Evolutionary conservation across 2,888 invertebrate genomes (phyloP).

Genomic region (Autographa pulchrina): DNA sequence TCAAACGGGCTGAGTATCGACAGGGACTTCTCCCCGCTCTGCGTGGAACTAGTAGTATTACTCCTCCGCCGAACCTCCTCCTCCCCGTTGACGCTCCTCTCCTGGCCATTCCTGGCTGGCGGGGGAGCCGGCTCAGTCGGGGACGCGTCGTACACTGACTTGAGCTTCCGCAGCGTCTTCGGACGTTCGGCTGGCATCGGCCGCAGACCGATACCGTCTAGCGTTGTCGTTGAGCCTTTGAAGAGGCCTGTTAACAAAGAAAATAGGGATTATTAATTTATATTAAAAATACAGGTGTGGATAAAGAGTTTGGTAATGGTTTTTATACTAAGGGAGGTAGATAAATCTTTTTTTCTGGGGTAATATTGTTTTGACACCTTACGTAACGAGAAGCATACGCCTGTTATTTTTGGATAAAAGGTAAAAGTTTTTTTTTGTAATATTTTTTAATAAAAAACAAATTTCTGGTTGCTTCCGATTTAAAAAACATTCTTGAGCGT

Average conservation of each 20-base stretch:
- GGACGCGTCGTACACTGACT: constrained; percentile 92
- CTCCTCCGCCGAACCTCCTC: constrained; percentile 87
- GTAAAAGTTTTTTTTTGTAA: too few species aligned
- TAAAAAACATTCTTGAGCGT: too few species aligned
- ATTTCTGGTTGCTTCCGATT: too few species aligned
- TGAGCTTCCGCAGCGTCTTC: constrained; percentile 93
- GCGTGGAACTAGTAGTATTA: constrained; percentile 82
- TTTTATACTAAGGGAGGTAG: too few species aligned
- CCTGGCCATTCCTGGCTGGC: constrained; percentile 84
- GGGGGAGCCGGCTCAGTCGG: constrained; percentile 77
- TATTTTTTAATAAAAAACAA: too few species aligned
- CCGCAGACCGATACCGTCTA: constrained; percentile 90
- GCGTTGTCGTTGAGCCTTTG: constrained; percentile 94
- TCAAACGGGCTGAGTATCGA: constrained; percentile 96
- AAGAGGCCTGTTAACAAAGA: constrained; percentile 91
- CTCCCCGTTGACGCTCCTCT: constrained; percentile 79
- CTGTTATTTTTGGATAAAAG: too few species aligned
- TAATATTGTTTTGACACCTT: too few species aligned
- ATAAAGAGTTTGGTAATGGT: too few species aligned
- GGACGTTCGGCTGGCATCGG: constrained; percentile 92
- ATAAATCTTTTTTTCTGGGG: too few species aligned
- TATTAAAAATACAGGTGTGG: too few species aligned
- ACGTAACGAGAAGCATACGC: too few species aligned
- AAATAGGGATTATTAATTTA: too few species aligned
- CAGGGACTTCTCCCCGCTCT: constrained; percentile 85